Evolutionary conservation across 92 coral and sea anemone genomes (phyloP), one percentile per base, ranked within the genome.

Genomic region (Palythoa grandiflora): DNA sequence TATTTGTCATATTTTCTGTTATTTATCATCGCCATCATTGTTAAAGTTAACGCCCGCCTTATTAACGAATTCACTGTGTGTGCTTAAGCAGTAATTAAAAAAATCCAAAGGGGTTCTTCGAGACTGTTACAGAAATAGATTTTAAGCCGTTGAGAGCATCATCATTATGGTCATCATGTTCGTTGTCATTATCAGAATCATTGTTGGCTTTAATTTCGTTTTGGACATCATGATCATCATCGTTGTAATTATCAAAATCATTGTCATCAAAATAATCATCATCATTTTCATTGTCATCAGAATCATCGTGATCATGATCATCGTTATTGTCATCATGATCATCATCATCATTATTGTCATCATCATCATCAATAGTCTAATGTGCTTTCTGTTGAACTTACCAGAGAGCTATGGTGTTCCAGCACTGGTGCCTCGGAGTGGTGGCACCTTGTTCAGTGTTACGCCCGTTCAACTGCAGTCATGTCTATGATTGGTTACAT

Each of bases 401-500:
- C 40, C 68, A 97, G 99, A 87, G 99, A 97, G 89, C 87, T 97
- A 83, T 97, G 99, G 99, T 97, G 99, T 81, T 97, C 99, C 16
- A 95, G 98, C 51, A 97, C 99, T 20, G 95, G 98, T 52, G 91
- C 97, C 3, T 89, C 98, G 16, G 99, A 97, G 39, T 97, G 99
- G 99, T 97, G 99, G 99, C 96, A 94, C 72, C 93, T 95, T 91
- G 94, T 96, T 28, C 98, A 97, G 91, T 91, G 95, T 47, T 97
- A 95, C 83, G 95, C 99, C 47, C 93, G 98, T 48, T 97, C 99
- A 35, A 94, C 98, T 77, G 99, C 99, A 13, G 99, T 97, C 88
- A 97, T 97, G 99, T 97, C 99, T 0, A 97, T 97, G 96, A 97
- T 97, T 86, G 99, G 99, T 11, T 97, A 97, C 74, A 97, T 97